Base-by-base conservation (phyloP, 2,113 vertebrate genomes). In the Telmatochromis sp. region DNA sequence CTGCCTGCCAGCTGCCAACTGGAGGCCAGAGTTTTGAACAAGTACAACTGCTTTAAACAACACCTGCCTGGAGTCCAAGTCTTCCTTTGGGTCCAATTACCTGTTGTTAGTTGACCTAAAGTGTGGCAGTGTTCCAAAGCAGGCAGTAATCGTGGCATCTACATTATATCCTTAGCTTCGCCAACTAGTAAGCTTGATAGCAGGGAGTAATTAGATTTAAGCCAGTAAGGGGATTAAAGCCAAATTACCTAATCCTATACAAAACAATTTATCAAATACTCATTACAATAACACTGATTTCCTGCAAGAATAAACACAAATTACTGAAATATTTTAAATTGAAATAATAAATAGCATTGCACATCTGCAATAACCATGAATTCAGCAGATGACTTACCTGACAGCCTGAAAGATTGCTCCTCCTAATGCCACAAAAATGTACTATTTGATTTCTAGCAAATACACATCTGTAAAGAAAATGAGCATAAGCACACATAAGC, bases 41-140 rank as follows among this genome's bases (percentile, higher is more conserved):
- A 14, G 45, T 4, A 60, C 60, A 85, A 80, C 40, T 80, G 87
- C 57, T 86, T 91, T 86, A 65, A 87, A 82, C 89, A 82, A 83
- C 40, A 78, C 70, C 53, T 79, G 49, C 84, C 55, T 82, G 10
- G 9, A 82, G 79, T 80, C 88, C 15, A 33, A 82, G 80, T 70
- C 80, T 14, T 92, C 92, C 93, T 90, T 28, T 89, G 91, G 89
- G 91, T 86, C 80, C 87, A 94, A 85, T 93, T 93, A 88, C 58
- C 19, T 82, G 80, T 81, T 23, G 45, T 81, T 28, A n/a, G 85
- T 31, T 85, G 85, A 89, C 68, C 65, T 86, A 12, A 54, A 82
- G 51, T 3, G 31, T 81, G 84, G 75, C 55, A 26, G 7, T n/a
- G 55, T 37, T 83, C 65, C 54, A 83, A 57, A 79, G 83, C 35